A percentile compares a stretch with the other conserved stretches of the same genome.
These are phyloP conservation scores for Emys orbicularis DNA, from an alignment of 2,797 vertebrate genomes.

Conservation along the genomic window DNA sequence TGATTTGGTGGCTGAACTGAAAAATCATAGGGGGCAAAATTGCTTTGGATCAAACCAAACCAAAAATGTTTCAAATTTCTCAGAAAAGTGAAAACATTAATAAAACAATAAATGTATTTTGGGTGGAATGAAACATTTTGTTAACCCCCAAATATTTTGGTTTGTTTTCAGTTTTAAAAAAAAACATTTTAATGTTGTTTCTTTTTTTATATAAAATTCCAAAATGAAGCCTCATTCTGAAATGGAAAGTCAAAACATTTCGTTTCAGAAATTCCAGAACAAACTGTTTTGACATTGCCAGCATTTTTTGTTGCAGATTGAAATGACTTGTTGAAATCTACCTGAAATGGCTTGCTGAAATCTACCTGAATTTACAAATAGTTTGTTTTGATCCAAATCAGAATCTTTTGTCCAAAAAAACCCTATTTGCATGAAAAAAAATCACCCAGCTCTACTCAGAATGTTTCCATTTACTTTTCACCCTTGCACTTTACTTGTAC, in stretches of 20 bases:
- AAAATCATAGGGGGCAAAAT: background rate
- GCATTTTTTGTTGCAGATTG: background rate
- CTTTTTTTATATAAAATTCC: background rate
- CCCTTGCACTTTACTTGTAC: background rate
- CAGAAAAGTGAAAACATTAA: background rate
- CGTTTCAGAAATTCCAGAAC: background rate
- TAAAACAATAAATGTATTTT: background rate
- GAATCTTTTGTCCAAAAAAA: background rate
- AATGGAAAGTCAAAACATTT: background rate
- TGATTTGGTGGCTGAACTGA: background rate
- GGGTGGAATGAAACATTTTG: background rate
- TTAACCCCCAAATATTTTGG: background rate
- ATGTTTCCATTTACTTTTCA: background rate
- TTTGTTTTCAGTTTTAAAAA: background rate
- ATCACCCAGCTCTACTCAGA: background rate
- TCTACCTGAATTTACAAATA: background rate
- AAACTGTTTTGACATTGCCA: background rate
- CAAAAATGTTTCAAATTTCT: background rate
- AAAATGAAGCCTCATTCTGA: background rate
- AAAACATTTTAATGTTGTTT: background rate
- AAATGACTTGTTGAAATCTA: background rate
- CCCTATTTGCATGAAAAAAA: background rate
- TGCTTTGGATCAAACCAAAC: background rate
- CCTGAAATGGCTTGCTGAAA: background rate
- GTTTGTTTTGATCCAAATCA: background rate